Percentiles rank a stretch among this genome's conserved stretches.
phyloP scores from a whole-genome alignment of 2,113 vertebrate species.

The Setophaga petechia region DNA sequence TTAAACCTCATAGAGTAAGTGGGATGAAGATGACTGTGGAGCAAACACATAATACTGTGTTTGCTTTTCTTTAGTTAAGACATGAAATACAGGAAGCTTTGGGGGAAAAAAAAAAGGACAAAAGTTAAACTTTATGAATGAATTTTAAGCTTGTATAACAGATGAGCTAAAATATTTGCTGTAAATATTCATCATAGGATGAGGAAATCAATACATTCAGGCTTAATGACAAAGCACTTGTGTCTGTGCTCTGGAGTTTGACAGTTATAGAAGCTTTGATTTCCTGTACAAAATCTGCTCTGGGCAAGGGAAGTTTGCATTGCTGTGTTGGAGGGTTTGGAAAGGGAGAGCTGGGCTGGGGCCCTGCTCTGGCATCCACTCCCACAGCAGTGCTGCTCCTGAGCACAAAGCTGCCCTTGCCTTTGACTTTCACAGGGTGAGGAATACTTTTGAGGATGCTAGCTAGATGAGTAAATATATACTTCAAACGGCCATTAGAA shows the following conservation, averaged over 20 bases:
- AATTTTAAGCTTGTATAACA: not conserved
- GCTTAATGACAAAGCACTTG: not conserved
- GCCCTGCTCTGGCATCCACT: not conserved
- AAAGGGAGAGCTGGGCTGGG: not conserved
- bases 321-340: not conserved
- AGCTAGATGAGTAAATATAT: not conserved
- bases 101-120: not conserved
- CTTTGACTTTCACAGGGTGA: not conserved
- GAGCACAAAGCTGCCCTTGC: not conserved
- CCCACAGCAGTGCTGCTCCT: not conserved
- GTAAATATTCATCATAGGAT: not conserved
- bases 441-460: not conserved
- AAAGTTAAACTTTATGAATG: not conserved
- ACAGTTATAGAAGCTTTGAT: not conserved
- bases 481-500: not conserved
- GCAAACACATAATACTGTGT: not conserved
- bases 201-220: not conserved
- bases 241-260: not conserved
- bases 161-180: not conserved
- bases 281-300: not conserved
- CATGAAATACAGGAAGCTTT: not conserved
- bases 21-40: not conserved
- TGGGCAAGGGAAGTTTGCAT: not conserved
- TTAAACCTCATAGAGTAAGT: not conserved
- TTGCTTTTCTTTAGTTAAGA: not conserved